A percentile compares a stretch with the other conserved stretches of the same genome.
Conservation (phyloP, 2,797 vertebrate genomes). For the Myotis findleyi region DNA sequence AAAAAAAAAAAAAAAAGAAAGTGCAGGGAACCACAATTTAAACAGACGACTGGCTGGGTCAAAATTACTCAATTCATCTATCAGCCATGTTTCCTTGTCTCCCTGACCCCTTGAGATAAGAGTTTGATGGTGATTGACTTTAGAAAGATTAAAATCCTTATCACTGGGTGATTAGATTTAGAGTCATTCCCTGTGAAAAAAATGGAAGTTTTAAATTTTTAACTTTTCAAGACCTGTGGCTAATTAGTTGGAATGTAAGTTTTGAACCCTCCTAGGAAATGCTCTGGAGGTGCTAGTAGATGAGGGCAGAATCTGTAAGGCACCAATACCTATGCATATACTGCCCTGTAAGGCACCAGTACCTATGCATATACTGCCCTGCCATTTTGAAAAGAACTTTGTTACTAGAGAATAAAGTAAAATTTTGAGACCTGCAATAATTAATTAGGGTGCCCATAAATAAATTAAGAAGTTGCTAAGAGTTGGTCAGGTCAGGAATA, state of each 20-base stretch:
- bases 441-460: neutral
- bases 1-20: no score
- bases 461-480: neutral
- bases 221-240: neutral
- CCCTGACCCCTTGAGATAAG: slow-evolving; percentile 5
- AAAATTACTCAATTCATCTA: neutral
- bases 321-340: no score
- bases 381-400: neutral
- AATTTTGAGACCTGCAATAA: neutral
- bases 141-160: slow-evolving; percentile 58
- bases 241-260: slow-evolving; percentile 33
- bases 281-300: neutral
- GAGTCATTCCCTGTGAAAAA: slow-evolving; percentile 28
- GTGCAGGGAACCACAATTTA: neutral
- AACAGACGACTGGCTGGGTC: neutral
- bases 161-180: slow-evolving; percentile 18
- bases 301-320: neutral
- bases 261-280: neutral
- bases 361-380: no score
- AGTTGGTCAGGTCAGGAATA: neutral
- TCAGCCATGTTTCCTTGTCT: neutral
- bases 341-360: neutral
- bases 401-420: neutral
- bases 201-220: slow-evolving; percentile 25
- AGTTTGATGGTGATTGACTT: neutral